Base-by-base conservation (phyloP, 2,113 vertebrate genomes). In the Barnardius zonarius region DNA sequence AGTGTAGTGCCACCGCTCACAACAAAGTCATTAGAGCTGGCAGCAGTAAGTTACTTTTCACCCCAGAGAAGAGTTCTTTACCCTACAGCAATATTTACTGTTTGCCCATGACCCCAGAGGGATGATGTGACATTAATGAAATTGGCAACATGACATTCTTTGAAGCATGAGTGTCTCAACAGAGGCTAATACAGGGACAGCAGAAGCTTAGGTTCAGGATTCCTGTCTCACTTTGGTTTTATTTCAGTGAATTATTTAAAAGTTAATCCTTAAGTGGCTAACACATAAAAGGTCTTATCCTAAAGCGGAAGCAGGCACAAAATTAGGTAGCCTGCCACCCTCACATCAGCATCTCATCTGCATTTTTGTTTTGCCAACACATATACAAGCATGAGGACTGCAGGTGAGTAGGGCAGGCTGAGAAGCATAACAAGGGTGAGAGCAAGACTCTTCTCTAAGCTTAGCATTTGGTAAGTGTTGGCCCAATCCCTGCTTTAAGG, bases 61-160 rank as follows among this genome's bases (percentile, higher is more conserved):
- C 43, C 79, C 51, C 15, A 41, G 63, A 92, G 70, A 83, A 86
- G 51, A 3, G 1, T 76, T 90, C 88, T 66, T 86, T 78, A 88
- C 69, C 83, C 83, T 91, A 69, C 66, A 93, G 95, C 88, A 94
- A 31, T 73, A 93, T 93, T 88, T 90, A 88, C 66, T 84, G 48
- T 76, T 92, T 91, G 83, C 86, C 74, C 48, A 1, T 24, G 66
- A 86, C 86, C 73, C 66, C 61, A 75, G 66, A 89, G 54, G 17
- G 66, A 86, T 84, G 73, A 92, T 78, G 81, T 52, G 95, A 93
- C 86, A 91, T 86, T 68, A 91, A 92, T 85, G 66, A 88, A 96
- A 89, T 8, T 82, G 81, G 86, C 86, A 90, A 86, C 48, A 79
- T 13, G 30, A 84, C 69, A 67, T 78, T 57, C 80, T 82, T 79